These are phyloP conservation scores for Seriola dumerili DNA, from an alignment of 2,113 vertebrate genomes.

Conservation along the genomic window DNA sequence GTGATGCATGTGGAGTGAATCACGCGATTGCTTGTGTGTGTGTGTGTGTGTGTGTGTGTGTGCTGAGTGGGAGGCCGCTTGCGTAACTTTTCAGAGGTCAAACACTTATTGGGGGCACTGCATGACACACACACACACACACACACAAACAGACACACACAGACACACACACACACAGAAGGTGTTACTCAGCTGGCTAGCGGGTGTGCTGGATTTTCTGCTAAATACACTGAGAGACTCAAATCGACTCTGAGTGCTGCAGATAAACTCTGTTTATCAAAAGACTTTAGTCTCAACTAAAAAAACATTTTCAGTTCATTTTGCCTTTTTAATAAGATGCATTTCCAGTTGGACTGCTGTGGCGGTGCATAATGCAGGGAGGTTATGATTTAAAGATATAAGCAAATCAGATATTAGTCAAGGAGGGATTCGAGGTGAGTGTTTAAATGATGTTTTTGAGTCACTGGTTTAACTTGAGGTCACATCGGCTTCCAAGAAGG, in stretches of 20 bases:
- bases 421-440: no score
- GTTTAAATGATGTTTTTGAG: no score
- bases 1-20: slow-evolving; percentile 51
- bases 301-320: background rate
- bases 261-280: background rate
- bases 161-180: slow-evolving; percentile 16
- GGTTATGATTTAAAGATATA: no score
- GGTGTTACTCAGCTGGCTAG: slow-evolving; percentile 48
- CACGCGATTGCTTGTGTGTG: slow-evolving; percentile 20
- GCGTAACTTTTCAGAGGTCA: slow-evolving; percentile 70
- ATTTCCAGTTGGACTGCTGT: background rate
- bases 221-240: background rate
- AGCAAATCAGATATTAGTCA: no score
- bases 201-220: slow-evolving; percentile 15
- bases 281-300: background rate
- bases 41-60: slow-evolving; percentile 29
- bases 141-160: slow-evolving; percentile 7
- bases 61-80: slow-evolving; percentile 58
- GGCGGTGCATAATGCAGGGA: background rate
- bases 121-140: slow-evolving; percentile 41
- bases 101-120: slow-evolving; percentile 53
- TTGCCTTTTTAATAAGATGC: background rate
- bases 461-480: no score
- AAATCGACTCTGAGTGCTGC: background rate
- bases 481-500: no score